phyloP scores from a whole-genome alignment of 2,888 invertebrate species.

The Rhopalosiphum nymphaeae region DNA sequence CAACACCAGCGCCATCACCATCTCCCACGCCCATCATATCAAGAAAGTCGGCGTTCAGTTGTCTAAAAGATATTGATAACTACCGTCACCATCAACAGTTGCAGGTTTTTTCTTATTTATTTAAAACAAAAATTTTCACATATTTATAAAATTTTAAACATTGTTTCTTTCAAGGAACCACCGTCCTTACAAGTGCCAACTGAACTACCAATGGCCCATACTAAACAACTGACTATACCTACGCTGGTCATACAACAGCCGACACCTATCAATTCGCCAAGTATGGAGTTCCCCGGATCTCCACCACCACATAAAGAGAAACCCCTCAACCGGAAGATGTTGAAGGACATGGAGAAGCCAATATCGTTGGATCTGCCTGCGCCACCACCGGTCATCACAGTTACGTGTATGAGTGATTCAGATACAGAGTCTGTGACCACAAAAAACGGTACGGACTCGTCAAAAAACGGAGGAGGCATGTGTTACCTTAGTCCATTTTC shows the following conservation, averaged over 20 bases:
- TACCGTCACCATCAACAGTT: not conserved
- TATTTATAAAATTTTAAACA: not conserved
- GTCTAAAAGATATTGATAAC: constrained; percentile 23
- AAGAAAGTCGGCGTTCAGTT: constrained; percentile 67
- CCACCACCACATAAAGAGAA: constrained; percentile 73
- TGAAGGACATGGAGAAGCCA: constrained; percentile 77
- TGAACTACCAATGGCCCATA: not conserved
- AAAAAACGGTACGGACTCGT: constrained; percentile 59
- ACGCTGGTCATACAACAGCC: constrained; percentile 78
- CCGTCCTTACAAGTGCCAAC: not conserved
- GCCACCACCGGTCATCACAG: constrained; percentile 74
- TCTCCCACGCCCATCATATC: constrained; percentile 78
- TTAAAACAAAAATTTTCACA: not conserved
- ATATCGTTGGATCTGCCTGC: constrained; percentile 76
- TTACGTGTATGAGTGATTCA: constrained; percentile 83
- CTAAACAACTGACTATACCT: constrained; percentile 74
- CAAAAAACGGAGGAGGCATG: constrained; percentile 71
- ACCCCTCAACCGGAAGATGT: constrained; percentile 66
- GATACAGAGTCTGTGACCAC: constrained; percentile 76
- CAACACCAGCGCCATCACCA: constrained; percentile 75
- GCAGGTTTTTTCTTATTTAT: not conserved
- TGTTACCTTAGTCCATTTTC: constrained; percentile 84
- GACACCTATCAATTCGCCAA: constrained; percentile 76
- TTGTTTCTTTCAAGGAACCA: not conserved
- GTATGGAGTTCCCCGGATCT: constrained; percentile 72